Percentiles rank a stretch among this genome's conserved stretches.
Evolutionary conservation across 1,140 invertebrate genomes (phyloP).

Genomic region (Ceratina australensis): DNA sequence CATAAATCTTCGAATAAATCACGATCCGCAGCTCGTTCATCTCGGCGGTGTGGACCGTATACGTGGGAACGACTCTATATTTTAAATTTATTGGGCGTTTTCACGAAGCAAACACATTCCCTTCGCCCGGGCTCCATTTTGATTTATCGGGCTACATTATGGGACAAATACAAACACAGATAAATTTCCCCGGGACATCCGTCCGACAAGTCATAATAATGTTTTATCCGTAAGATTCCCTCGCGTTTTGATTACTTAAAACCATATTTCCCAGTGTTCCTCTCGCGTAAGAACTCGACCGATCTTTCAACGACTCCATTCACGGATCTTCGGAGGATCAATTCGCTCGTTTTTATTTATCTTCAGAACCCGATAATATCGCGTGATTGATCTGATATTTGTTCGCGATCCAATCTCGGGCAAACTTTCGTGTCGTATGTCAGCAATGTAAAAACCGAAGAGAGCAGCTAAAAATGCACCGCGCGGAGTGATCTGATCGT

Average conservation of each 20-base stretch:
- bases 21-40: background rate
- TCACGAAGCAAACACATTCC: background rate
- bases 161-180: background rate
- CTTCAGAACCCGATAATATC: background rate
- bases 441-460: no score
- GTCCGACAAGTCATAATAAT: background rate
- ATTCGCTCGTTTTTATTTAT: background rate
- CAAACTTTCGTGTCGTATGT: no score
- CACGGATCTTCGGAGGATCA: background rate
- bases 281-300: background rate
- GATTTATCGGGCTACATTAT: background rate
- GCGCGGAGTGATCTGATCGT: background rate
- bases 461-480: background rate
- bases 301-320: background rate
- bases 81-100: conserved; percentile 18
- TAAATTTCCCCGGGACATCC: background rate
- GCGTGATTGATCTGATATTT: background rate
- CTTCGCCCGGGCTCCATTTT: background rate
- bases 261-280: background rate
- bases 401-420: no score
- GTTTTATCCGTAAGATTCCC: background rate
- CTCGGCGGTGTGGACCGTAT: background rate
- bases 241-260: background rate
- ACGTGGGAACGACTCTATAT: background rate
- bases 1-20: background rate